Conservation (phyloP, 2,797 vertebrate species). For the Semotilus atromaculatus region DNA sequence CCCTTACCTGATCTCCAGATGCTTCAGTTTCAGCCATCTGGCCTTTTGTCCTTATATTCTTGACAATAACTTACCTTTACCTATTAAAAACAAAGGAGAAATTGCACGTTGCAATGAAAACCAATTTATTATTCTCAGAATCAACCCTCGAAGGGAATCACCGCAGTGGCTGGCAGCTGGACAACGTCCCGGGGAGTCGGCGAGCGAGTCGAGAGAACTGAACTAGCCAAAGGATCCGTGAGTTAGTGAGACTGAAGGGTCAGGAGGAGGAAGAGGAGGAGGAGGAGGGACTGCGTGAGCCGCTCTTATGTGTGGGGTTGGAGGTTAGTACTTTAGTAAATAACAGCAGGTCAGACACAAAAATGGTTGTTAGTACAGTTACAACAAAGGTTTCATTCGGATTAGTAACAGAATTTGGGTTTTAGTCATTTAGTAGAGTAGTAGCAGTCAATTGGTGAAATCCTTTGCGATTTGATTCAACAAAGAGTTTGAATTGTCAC, state of each 20-base stretch:
- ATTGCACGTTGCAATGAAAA: neutral
- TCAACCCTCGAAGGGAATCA: neutral
- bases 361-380: constrained; percentile 91
- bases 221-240: constrained; percentile 43
- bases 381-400: constrained; percentile 82
- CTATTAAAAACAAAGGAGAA: neutral
- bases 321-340: constrained; percentile 86
- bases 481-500: constrained; percentile 42
- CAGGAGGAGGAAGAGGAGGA: constrained; percentile 1
- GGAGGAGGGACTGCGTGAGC: constrained; percentile 5
- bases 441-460: constrained; percentile 68
- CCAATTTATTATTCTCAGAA: neutral
- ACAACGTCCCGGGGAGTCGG: constrained; percentile 32
- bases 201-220: neutral
- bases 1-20: constrained; percentile 23
- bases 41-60: neutral
- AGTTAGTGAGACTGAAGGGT: constrained; percentile 33
- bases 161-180: constrained; percentile 76
- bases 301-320: constrained; percentile 64
- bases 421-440: constrained; percentile 75
- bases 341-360: constrained; percentile 87
- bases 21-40: neutral
- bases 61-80: constrained; percentile 38
- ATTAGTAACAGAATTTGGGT: constrained; percentile 78
- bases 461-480: constrained; percentile 75